Conservation (phyloP, 2,797 vertebrate genomes). For the Cuculus canorus region DNA sequence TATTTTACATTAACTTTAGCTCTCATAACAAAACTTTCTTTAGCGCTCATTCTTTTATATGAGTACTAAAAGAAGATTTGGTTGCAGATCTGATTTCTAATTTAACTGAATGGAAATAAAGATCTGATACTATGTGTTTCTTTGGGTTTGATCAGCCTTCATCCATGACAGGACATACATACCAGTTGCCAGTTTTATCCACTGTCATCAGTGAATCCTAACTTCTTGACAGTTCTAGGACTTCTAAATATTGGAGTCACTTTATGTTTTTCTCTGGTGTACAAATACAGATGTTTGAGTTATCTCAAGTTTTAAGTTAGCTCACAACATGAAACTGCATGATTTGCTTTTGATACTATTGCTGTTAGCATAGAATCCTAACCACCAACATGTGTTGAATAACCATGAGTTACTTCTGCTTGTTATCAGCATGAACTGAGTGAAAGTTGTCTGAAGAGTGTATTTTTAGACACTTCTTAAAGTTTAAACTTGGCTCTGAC, state of each 20-base stretch:
- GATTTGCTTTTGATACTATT: neutral
- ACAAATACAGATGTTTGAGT: neutral
- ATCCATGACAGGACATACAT: accelerated
- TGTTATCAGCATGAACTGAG: neutral
- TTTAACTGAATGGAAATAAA: neutral
- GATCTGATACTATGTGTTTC: neutral
- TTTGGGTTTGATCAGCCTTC: neutral
- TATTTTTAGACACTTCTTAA: neutral
- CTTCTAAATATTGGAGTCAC: neutral
- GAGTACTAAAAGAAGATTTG: neutral
- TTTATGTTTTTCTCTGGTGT: neutral
- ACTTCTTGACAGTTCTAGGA: neutral
- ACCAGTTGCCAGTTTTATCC: neutral
- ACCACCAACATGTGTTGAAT: neutral
- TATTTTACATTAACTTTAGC: neutral
- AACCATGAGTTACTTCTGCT: accelerated
- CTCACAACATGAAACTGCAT: neutral
- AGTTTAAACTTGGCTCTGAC: neutral
- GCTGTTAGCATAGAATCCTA: neutral
- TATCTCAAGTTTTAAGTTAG: neutral
- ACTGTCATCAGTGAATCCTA: neutral
- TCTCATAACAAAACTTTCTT: neutral
- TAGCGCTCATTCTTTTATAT: neutral
- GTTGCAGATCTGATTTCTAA: neutral
- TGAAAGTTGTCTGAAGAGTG: neutral